Conservation (phyloP, 1,140 invertebrate genomes). For the Lordiphosa stackelbergi region DNA sequence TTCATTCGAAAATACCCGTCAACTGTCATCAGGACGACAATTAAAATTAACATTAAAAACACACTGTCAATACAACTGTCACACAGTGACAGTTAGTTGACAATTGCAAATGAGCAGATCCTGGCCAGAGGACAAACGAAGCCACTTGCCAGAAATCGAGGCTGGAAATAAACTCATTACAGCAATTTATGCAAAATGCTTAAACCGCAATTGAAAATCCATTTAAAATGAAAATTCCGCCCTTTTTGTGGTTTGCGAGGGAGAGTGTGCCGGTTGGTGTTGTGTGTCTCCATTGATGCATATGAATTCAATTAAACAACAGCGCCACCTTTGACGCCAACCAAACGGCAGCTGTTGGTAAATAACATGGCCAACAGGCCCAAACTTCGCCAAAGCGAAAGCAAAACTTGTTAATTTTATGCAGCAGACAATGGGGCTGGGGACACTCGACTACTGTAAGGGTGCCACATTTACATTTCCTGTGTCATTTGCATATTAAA, state of each 20-base stretch:
- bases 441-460: constrained; percentile 36
- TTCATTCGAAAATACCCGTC: constrained; percentile 22
- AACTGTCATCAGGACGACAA: constrained; percentile 46
- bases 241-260: constrained; percentile 18
- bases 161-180: constrained; percentile 69
- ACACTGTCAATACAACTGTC: constrained; percentile 69
- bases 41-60: constrained; percentile 66
- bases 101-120: constrained; percentile 54
- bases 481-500: constrained; percentile 70
- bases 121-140: constrained; percentile 37
- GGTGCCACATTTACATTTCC: constrained; percentile 58
- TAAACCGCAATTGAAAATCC: constrained; percentile 76
- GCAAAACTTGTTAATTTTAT: constrained; percentile 76
- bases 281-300: constrained; percentile 66
- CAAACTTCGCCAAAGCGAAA: constrained; percentile 13
- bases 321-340: constrained; percentile 64
- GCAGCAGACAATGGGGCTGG: constrained; percentile 42
- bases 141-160: constrained; percentile 44
- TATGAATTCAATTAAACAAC: constrained; percentile 77
- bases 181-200: constrained; percentile 76
- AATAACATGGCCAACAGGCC: too few species aligned
- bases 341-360: constrained; percentile 5
- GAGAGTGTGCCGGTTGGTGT: constrained; percentile 27
- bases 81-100: constrained; percentile 58
- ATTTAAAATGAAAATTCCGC: constrained; percentile 74